Evolutionary conservation across 2,888 invertebrate species (phyloP).

Genomic region (Sipha maydis): DNA sequence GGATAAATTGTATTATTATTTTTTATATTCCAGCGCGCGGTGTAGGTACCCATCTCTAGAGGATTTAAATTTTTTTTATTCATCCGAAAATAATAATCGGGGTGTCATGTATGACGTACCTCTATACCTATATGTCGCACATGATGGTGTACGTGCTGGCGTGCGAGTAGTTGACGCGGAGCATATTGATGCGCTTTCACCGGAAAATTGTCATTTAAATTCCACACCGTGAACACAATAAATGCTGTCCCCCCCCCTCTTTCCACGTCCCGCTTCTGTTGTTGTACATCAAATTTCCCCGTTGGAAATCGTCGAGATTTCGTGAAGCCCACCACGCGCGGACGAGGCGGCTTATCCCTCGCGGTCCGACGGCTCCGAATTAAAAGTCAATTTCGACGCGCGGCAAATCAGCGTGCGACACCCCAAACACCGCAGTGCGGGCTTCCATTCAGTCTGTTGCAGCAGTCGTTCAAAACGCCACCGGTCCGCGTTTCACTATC

Average conservation of each 20-base stretch:
- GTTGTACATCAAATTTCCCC: conserved; percentile 26
- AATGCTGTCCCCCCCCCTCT: conserved; percentile 3
- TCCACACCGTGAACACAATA: conserved; percentile 19
- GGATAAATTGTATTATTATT: background rate
- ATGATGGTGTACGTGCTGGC: background rate
- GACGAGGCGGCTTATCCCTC: conserved; percentile 45
- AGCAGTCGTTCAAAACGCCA: background rate
- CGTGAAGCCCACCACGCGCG: background rate
- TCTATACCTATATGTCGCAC: background rate
- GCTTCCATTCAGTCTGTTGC: background rate
- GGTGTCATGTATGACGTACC: background rate
- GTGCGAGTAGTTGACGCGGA: background rate
- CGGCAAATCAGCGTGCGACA: conserved; percentile 15
- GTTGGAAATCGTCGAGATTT: conserved; percentile 4
- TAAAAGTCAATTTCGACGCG: conserved; percentile 55
- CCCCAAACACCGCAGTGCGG: background rate
- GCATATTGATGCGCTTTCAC: conserved; percentile 48
- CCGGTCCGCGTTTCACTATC: background rate
- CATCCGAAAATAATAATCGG: background rate
- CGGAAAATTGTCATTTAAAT: conserved; percentile 60
- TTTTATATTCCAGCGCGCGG: too few relatives aligned
- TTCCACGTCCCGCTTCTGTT: too few relatives aligned
- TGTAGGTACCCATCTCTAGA: background rate
- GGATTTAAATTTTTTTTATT: background rate
- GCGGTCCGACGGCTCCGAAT: conserved; percentile 49